Base-by-base conservation (phyloP, 37 sponge, comb jelly and placozoan species). In the Geodia barretti region DNA sequence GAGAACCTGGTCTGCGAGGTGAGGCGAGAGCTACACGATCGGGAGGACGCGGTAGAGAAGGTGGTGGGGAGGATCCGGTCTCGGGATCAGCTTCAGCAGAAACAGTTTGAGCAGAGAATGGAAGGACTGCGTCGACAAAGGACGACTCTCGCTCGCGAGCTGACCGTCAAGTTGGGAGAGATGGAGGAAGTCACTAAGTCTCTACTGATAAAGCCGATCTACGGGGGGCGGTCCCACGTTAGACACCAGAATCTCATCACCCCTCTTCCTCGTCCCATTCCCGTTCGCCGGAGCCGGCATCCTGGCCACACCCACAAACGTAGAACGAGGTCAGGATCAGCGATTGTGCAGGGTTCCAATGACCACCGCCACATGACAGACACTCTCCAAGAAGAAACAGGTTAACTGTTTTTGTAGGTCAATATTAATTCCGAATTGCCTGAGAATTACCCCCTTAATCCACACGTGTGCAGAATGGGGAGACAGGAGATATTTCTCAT, bases 151-250 rank as follows among this genome's bases (percentile, higher is more conserved):
- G 87, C 91, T 25, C 42, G 65, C 41, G 14, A 43, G 1, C 73
- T 91, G 17, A 86, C 87, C 11, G 28, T 26, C 28, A 58, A 34
- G 5, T 79, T 91, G 3, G 74, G 60, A 2, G 60, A 86, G 32
- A 31, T 81, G 25, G 91, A 91, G 41, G 39, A 70, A 4, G 24
- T 72, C 33, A 43, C 70, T 17, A 78, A 74, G 33, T 30, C 78
- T 67, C 78, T 86, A 21, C 39, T 91, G 39, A 85, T 91, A 64
- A 91, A 91, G 37, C 91, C 91, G 0, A 79, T 86, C 43, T 86
- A 62, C 63, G 54, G 54, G 11, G 14, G 54, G 11, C 11, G 11
- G 7, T 17, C 7, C 11, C 14, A 7, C 14, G 14, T 14, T 47
- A 47, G 14, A 47, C 54, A 47, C 73, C 36, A 3, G 29, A 33